A percentile compares a stretch with the other conserved stretches of the same genome.
Evolutionary conservation across 1,140 invertebrate species (phyloP).

Genomic region (Pemphigus obesinymphae): DNA sequence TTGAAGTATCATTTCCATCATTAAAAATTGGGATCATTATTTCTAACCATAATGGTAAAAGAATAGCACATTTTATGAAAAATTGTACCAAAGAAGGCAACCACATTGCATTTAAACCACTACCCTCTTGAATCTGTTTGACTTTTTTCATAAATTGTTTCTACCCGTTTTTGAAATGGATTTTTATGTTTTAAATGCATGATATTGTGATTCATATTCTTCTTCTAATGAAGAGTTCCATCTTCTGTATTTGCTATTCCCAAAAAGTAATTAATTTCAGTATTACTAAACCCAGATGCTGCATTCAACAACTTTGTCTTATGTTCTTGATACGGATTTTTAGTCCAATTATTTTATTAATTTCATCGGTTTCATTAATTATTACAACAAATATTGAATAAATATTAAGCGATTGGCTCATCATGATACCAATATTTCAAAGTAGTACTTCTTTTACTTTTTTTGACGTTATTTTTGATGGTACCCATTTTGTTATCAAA

Average conservation of each 20-base stretch:
- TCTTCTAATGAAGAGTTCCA: too few species aligned
- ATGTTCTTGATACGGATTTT: background rate
- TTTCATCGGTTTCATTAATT: background rate
- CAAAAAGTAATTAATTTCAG: too few species aligned
- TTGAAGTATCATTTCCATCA: background rate
- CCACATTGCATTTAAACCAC: background rate
- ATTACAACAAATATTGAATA: background rate
- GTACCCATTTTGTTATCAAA: background rate
- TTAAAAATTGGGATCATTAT: background rate
- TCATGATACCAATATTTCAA: background rate
- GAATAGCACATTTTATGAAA: background rate
- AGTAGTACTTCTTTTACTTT: background rate
- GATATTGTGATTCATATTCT: too few species aligned
- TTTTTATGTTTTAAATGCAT: too few species aligned
- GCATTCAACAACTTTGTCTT: too few species aligned
- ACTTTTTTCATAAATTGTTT: too few species aligned
- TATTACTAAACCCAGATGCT: too few species aligned
- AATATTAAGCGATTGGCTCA: background rate
- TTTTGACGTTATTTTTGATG: background rate
- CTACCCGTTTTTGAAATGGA: too few species aligned
- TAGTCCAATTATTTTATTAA: background rate
- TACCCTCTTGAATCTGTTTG: too few species aligned
- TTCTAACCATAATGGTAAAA: background rate
- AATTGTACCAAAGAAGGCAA: background rate
- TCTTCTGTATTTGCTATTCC: too few species aligned